Conservation (phyloP, 2,888 invertebrate genomes). For the Trichopria drosophilae region DNA sequence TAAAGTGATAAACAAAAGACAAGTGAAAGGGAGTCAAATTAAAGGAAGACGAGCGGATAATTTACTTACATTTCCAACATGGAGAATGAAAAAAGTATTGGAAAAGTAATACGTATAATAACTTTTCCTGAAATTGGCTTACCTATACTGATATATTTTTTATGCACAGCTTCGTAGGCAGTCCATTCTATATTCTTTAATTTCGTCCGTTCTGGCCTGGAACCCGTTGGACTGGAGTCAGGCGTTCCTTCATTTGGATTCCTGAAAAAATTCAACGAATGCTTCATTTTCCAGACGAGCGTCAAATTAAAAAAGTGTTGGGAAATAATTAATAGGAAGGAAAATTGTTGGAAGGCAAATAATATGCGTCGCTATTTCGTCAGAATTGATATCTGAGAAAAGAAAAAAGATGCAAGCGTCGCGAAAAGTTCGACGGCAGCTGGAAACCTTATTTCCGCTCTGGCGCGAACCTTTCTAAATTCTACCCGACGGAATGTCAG, state of each 20-base stretch:
- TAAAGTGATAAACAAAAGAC: not conserved
- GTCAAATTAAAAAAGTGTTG: slow-evolving; percentile 22
- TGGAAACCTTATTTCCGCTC: too few species aligned
- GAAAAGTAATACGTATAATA: not conserved
- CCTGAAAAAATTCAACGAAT: slow-evolving; percentile 60
- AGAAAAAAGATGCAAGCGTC: too few species aligned
- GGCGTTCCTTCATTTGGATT: slow-evolving; percentile 82
- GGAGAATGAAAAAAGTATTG: slow-evolving; percentile 1
- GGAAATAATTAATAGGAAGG: not conserved
- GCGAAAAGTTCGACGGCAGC: too few species aligned
- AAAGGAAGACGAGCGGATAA: too few species aligned
- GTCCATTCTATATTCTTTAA: slow-evolving; percentile 92
- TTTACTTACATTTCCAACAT: too few species aligned
- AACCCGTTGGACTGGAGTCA: slow-evolving; percentile 64
- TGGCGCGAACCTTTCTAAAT: too few species aligned
- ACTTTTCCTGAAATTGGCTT: too few species aligned
- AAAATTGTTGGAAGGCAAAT: too few species aligned
- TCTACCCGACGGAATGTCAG: too few species aligned
- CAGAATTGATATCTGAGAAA: too few species aligned
- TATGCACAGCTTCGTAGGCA: slow-evolving; percentile 88
- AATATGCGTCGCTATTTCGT: too few species aligned
- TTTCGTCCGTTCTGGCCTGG: slow-evolving; percentile 77
- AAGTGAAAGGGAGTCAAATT: not conserved
- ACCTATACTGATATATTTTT: slow-evolving; percentile 89
- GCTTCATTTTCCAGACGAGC: slow-evolving; percentile 24